These are phyloP conservation scores for Neopelma chrysocephalum DNA, from an alignment of 2,797 vertebrate genomes.

Conservation along the genomic window DNA sequence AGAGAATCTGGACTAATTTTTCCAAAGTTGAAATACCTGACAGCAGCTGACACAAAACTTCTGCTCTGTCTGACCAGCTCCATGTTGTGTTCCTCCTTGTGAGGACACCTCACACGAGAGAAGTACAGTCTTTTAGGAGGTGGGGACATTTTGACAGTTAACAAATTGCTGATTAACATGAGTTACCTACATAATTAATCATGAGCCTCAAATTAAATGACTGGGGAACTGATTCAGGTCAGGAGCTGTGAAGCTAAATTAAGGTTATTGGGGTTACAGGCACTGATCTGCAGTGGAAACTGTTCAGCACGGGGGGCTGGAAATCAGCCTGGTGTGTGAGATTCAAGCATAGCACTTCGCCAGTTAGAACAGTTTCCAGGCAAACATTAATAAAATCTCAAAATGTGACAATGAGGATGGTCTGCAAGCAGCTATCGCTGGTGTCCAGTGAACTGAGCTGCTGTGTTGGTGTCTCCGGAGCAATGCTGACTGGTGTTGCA, in stretches of 20 bases:
- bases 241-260: neutral
- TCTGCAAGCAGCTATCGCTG: neutral
- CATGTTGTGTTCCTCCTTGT: neutral
- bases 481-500: neutral
- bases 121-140: neutral
- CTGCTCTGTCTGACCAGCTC: neutral
- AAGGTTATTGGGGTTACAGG: neutral
- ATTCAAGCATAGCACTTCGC: neutral
- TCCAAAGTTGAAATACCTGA: constrained; percentile 3
- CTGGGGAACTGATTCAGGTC: neutral
- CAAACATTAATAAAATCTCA: neutral
- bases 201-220: constrained; percentile 33
- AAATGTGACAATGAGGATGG: neutral
- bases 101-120: constrained; percentile 8
- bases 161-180: constrained; percentile 49
- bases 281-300: neutral
- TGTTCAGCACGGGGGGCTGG: neutral
- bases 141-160: constrained; percentile 27
- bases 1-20: constrained; percentile 24
- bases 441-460: neutral
- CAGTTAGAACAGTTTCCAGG: neutral
- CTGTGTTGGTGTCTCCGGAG: neutral
- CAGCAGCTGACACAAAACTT: constrained; percentile 11
- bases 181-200: constrained; percentile 46
- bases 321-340: neutral